Percentiles rank a stretch among this genome's conserved stretches.
Evolutionary conservation across 2,888 invertebrate species (phyloP).

Genomic region (Lamellibrachia columna): DNA sequence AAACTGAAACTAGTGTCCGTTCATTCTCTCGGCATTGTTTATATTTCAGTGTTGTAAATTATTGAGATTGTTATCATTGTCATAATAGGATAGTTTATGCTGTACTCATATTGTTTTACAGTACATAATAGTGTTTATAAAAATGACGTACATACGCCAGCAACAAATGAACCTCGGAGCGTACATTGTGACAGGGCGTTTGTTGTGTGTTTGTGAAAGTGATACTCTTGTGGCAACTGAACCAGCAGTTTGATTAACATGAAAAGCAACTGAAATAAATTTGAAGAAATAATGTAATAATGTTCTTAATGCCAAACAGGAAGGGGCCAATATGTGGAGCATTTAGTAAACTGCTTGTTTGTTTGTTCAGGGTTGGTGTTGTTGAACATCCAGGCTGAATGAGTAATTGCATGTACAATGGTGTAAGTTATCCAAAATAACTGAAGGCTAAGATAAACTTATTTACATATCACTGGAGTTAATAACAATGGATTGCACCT

Average conservation of each 20-base stretch:
- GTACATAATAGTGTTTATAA: neutral
- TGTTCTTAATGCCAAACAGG: too few species aligned
- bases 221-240: neutral
- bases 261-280: neutral
- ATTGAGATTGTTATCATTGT: conserved; percentile 3
- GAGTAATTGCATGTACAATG: neutral
- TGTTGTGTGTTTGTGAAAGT: neutral
- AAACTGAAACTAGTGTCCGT: neutral
- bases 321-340: neutral
- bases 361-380: neutral
- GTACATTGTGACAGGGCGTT: neutral
- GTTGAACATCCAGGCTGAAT: neutral
- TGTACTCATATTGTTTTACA: neutral
- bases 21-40: neutral
- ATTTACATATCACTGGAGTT: conserved; percentile 11
- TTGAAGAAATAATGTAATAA: neutral
- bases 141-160: neutral
- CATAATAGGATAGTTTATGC: neutral
- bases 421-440: neutral
- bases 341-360: neutral
- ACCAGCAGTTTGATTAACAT: neutral
- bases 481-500: neutral
- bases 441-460: neutral
- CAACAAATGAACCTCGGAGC: neutral
- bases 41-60: conserved; percentile 6